These are phyloP conservation scores for Centropristis striata DNA, from an alignment of 2,113 vertebrate genomes.

Conservation along the genomic window DNA sequence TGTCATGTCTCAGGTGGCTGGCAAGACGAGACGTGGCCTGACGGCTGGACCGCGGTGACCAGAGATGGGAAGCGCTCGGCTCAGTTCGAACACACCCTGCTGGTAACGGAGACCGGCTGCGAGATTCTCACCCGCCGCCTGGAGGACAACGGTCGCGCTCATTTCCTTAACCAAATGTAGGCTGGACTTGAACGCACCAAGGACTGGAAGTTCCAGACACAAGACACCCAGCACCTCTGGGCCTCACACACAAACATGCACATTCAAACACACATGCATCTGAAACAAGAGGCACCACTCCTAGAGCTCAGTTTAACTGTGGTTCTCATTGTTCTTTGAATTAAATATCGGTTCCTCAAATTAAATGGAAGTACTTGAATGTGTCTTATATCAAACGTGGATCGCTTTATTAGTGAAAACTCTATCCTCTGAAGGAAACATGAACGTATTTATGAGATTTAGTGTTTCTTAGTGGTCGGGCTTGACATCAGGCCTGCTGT, in stretches of 20 bases:
- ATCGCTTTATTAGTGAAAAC: conserved; percentile 69
- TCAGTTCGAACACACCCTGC: conserved; percentile 97
- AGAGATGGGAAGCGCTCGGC: conserved; percentile 97
- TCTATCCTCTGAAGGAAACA: conserved; percentile 60
- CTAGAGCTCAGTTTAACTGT: conserved; percentile 52
- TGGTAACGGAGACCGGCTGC: conserved; percentile 96
- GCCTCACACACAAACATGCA: conserved; percentile 19
- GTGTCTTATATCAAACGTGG: conserved; percentile 74
- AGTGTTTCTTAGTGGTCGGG: conserved; percentile 34
- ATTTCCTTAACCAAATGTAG: conserved; percentile 93
- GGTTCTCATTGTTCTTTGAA: conserved; percentile 58
- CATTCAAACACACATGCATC: conserved; percentile 17
- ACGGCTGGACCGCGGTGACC: conserved; percentile 97
- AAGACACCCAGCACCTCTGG: conserved; percentile 48
- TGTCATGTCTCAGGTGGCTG: conserved; percentile 89
- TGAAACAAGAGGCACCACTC: conserved; percentile 49
- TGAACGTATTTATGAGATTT: conserved; percentile 73
- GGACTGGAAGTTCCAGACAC: conserved; percentile 71
- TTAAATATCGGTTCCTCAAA: conserved; percentile 72
- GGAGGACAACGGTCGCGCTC: conserved; percentile 90
- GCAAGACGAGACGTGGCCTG: conserved; percentile 99
- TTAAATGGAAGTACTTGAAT: conserved; percentile 82
- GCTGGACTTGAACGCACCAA: conserved; percentile 27
- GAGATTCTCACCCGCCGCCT: conserved; percentile 94
- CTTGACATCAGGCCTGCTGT: conserved; percentile 29